Conservation (phyloP, 2,888 invertebrate genomes). For the Pristionchus mayeri region DNA sequence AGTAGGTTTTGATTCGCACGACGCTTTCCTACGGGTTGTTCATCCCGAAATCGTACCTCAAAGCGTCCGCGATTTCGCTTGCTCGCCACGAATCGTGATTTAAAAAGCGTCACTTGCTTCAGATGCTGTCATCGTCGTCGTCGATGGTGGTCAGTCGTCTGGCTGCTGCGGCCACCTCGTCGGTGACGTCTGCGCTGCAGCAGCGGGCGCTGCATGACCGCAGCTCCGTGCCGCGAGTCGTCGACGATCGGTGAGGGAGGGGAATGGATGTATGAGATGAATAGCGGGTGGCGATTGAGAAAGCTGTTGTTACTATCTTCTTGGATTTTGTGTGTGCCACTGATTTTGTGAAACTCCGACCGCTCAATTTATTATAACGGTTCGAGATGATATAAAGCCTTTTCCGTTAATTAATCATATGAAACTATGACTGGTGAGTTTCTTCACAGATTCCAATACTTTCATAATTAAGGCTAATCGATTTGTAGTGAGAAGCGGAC, state of each 20-base stretch:
- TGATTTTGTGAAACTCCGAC: no score
- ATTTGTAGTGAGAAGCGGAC: slow-evolving; percentile 45
- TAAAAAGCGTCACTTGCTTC: not conserved
- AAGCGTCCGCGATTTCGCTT: not conserved
- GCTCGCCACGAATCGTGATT: no score
- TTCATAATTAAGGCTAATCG: no score
- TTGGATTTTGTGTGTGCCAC: no score
- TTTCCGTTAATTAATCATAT: no score
- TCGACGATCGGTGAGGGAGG: slow-evolving; percentile 71
- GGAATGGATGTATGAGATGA: no score
- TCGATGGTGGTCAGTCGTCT: slow-evolving; percentile 27
- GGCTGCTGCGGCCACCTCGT: not conserved
- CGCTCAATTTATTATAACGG: no score
- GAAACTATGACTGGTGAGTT: no score
- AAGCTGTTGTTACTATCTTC: no score
- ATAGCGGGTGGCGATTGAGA: no score
- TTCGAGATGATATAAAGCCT: no score
- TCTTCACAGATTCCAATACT: no score
- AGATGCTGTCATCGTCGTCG: slow-evolving; percentile 41
- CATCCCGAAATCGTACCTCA: not conserved
- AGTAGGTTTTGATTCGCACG: not conserved
- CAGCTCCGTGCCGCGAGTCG: slow-evolving; percentile 71
- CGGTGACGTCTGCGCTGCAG: not conserved
- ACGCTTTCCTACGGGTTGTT: not conserved
- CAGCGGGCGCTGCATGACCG: slow-evolving; percentile 65